Percentiles rank a stretch among this genome's conserved stretches.
Evolutionary conservation across 2,888 invertebrate species (phyloP).

Genomic region (Crioceris asparagi): DNA sequence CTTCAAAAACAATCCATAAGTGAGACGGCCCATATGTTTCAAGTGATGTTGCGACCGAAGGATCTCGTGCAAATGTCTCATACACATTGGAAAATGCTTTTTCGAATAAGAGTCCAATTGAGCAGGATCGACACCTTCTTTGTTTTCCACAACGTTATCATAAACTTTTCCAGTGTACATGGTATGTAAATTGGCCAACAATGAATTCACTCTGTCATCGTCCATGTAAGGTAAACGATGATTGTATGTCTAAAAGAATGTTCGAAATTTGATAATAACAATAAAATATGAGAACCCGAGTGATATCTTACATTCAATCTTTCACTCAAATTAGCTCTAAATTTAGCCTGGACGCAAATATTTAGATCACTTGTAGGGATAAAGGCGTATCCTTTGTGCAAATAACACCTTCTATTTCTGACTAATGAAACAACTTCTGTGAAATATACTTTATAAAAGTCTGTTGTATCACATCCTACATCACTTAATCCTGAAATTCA

Average conservation of each 20-base stretch:
- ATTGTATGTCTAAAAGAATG: conserved; percentile 45
- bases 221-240: conserved; percentile 64
- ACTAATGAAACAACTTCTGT: conserved; percentile 80
- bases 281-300: background rate
- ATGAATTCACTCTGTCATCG: conserved; percentile 66
- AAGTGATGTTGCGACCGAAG: conserved; percentile 77
- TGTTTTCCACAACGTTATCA: conserved; percentile 38
- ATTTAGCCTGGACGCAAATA: conserved; percentile 69
- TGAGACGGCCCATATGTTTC: conserved; percentile 76
- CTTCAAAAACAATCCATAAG: conserved; percentile 91
- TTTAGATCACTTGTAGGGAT: conserved; percentile 77
- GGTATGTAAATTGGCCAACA: conserved; percentile 68
- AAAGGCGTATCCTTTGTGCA: conserved; percentile 75
- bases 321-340: conserved; percentile 58
- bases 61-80: conserved; percentile 79
- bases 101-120: conserved; percentile 63
- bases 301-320: conserved; percentile 48
- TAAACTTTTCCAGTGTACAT: conserved; percentile 79
- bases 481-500: conserved; percentile 38
- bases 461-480: conserved; percentile 47
- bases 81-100: conserved; percentile 91
- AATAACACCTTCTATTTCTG: conserved; percentile 61
- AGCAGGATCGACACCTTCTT: conserved; percentile 26
- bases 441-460: conserved; percentile 51
- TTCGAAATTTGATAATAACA: background rate